Conservation (phyloP, 2,113 vertebrate genomes). For the Crotophaga sulcirostris region DNA sequence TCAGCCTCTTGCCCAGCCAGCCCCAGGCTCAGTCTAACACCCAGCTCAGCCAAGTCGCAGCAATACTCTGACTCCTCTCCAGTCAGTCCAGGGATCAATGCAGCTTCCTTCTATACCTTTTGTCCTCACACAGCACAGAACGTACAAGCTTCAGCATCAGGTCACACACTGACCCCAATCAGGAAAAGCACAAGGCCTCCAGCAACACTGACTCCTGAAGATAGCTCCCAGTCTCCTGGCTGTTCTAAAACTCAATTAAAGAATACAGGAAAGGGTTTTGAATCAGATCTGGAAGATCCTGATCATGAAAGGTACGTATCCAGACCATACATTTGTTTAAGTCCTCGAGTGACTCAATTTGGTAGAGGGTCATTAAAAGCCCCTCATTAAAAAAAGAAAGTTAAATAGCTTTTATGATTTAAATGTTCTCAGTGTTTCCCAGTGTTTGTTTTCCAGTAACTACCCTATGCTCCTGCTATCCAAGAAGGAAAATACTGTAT, state of each 20-base stretch:
- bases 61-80: conserved; percentile 40
- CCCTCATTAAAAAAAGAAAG: neutral
- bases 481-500: neutral
- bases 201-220: conserved; percentile 27
- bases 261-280: conserved; percentile 34
- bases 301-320: conserved; percentile 46
- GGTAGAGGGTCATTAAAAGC: neutral
- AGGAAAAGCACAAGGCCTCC: conserved; percentile 68
- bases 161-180: conserved; percentile 8
- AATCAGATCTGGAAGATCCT: conserved; percentile 37
- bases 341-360: neutral
- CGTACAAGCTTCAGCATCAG: conserved; percentile 25
- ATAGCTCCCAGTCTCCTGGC: conserved; percentile 44
- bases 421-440: neutral
- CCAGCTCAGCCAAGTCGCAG: conserved; percentile 53
- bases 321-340: neutral
- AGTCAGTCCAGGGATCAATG: conserved; percentile 54
- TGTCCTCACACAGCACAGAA: conserved; percentile 57
- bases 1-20: neutral
- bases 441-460: neutral
- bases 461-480: neutral
- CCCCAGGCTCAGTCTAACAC: conserved; percentile 34
- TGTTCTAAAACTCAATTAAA: conserved; percentile 16
- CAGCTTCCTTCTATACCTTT: conserved; percentile 22
- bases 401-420: neutral